A percentile compares a stretch with the other conserved stretches of the same genome.
Evolutionary conservation across 2,113 vertebrate genomes (phyloP).

Genomic region (Urocitellus parryii): DNA sequence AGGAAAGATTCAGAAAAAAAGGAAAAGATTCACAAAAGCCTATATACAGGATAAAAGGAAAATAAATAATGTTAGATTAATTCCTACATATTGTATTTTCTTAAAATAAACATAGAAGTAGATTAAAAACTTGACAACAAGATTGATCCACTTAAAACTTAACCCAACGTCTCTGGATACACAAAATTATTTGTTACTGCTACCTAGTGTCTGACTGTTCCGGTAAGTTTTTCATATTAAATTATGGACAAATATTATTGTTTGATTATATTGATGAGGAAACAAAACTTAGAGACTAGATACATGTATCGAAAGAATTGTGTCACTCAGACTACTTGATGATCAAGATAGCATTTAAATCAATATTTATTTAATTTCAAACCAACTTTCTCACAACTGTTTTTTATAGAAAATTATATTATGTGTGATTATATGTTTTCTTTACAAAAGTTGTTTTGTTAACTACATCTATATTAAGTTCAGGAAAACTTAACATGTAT

Average conservation of each 20-base stretch:
- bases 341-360: neutral
- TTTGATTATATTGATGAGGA: neutral
- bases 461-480: neutral
- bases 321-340: neutral
- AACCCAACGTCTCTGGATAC: neutral
- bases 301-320: neutral
- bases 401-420: constrained; percentile 42
- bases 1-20: neutral
- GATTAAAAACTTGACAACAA: neutral
- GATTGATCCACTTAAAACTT: neutral
- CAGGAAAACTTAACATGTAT: neutral
- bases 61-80: neutral
- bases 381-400: neutral
- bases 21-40: neutral
- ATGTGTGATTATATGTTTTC: neutral
- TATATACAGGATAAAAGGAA: neutral
- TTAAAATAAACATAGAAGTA: neutral
- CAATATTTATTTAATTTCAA: neutral
- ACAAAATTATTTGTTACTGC: neutral
- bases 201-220: neutral
- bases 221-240: neutral
- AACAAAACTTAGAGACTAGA: neutral
- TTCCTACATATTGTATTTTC: neutral
- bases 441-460: constrained; percentile 27
- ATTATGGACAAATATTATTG: neutral